A percentile compares a stretch with the other conserved stretches of the same genome.
phyloP scores from a whole-genome alignment of 2,888 invertebrate genomes.

The Aelia acuminata region DNA sequence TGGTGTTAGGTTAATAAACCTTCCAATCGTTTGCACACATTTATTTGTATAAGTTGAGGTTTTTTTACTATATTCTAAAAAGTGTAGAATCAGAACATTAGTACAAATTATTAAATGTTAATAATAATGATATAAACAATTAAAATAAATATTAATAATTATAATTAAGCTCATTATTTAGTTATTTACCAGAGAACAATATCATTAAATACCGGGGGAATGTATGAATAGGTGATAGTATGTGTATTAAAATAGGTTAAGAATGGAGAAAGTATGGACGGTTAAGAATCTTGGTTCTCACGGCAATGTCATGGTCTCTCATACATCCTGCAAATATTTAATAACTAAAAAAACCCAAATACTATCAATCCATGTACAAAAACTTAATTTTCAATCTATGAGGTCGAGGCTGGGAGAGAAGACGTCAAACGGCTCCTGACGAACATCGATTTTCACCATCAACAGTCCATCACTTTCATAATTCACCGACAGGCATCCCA shows the following conservation, averaged over 20 bases:
- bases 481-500: background rate
- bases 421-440: background rate
- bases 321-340: background rate
- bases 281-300: background rate
- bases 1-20: too few relatives aligned
- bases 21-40: too few relatives aligned
- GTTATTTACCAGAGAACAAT: too few relatives aligned
- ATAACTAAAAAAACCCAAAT: background rate
- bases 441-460: background rate
- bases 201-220: too few relatives aligned
- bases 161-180: too few relatives aligned
- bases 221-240: background rate
- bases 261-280: background rate
- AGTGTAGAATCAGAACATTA: too few relatives aligned
- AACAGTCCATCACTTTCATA: slow-evolving; percentile 12
- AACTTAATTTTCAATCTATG: background rate
- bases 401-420: background rate
- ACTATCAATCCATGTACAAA: background rate
- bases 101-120: too few relatives aligned
- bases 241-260: background rate
- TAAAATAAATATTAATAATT: too few relatives aligned
- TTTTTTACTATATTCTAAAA: too few relatives aligned
- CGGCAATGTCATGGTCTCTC: background rate
- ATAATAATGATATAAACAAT: too few relatives aligned
- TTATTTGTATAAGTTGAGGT: too few relatives aligned